phyloP scores from a whole-genome alignment of 2,888 invertebrate genomes.

The Epistrophella euchroma region DNA sequence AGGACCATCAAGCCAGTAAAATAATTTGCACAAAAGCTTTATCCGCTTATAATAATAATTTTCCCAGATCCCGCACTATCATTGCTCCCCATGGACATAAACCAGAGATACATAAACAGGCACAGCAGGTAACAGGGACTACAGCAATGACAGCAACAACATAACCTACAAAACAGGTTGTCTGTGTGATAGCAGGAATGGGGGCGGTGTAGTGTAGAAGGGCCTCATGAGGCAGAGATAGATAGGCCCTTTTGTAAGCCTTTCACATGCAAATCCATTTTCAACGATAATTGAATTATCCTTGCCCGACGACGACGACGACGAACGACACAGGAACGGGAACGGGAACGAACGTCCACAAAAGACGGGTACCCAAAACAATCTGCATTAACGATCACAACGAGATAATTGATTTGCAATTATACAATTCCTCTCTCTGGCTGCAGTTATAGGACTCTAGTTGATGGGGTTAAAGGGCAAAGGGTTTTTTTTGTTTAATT shows the following conservation, averaged over 20 bases:
- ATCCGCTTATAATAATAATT: constrained; percentile 72
- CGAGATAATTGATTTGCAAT: constrained; percentile 74
- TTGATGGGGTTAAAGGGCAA: not conserved
- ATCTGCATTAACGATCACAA: constrained; percentile 60
- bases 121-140: constrained; percentile 27
- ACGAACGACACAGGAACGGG: constrained; percentile 1
- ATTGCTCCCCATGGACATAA: constrained; percentile 21
- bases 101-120: constrained; percentile 16
- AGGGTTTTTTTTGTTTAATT: constrained; percentile 28
- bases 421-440: constrained; percentile 32
- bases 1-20: constrained; percentile 45
- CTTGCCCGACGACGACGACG: constrained; percentile 27
- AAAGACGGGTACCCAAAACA: constrained; percentile 53
- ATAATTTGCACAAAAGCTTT: constrained; percentile 69
- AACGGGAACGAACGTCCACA: constrained; percentile 19
- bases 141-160: not conserved
- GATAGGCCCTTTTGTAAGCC: constrained; percentile 33
- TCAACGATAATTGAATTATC: constrained; percentile 73
- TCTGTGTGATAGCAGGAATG: not conserved
- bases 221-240: not conserved
- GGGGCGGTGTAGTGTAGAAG: no score
- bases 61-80: constrained; percentile 51
- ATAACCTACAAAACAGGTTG: constrained; percentile 36
- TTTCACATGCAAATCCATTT: constrained; percentile 65
- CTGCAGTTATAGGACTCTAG: not conserved